Base-by-base conservation (phyloP, 2,888 invertebrate genomes). In the Lasioglossum morio region DNA sequence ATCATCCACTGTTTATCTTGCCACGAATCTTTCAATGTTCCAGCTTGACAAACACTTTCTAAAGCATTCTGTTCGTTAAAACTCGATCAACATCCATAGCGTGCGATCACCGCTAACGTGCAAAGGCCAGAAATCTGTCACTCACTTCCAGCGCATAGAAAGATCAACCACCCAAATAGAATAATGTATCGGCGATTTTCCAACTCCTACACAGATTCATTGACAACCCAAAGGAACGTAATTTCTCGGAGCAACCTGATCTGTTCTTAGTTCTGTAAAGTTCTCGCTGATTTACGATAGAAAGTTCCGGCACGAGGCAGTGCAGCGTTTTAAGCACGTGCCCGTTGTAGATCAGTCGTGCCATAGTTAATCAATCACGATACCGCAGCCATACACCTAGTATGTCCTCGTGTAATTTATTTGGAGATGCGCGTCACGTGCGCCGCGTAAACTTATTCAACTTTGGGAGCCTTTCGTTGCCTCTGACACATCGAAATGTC, bases 341-440 rank as follows among this genome's bases (percentile, higher is more conserved):
- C 82, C 77, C 79, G 53, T 34, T 70, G 72, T 74, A 82, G 81
- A 88, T 74, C 66, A 82, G 69, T 72, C 76, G 34, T 72, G 83
- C 72, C 82, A 79, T 81, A 85, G 87, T 89, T 88, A 90, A 89
- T 89, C 89, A 89, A 87, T 90, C 84, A 82, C 80, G 77, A 73
- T 43, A 63, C 80, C 46, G 66, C 53, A 70, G 60, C 73, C 88
- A 76, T 70, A 77, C 81, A 75, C 69, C 46, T 66, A 19, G 66
- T 37, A 43, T 37, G 69, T 63, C 37, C 81, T 76, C 60, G 66
- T 72, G 77, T 88, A 84, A 90, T 87, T 72, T 82, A 82, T 84
- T 77, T 74, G 63, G 69, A 80, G 46, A 43, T 73, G 57, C 60
- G 34, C 53, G 73, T 74, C 82, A 73, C 77, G 72, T 43, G 82